Base-by-base conservation (phyloP, 92 coral and sea anemone genomes). In the Chrysogorgia sp. region DNA sequence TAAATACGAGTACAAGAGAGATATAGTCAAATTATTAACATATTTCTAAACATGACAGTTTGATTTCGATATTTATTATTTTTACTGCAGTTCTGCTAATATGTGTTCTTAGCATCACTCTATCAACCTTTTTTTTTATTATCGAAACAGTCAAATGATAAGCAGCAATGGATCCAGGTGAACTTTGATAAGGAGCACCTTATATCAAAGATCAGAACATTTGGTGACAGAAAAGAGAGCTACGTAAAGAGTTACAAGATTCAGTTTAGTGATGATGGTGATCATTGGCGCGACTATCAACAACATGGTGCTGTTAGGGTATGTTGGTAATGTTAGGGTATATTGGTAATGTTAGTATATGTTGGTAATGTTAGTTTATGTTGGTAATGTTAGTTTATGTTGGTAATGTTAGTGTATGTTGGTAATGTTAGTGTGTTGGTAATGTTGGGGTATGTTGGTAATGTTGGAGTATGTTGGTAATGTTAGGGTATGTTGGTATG, bases 161-260 rank as follows among this genome's bases (percentile, higher is more conserved):
- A 13, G 55, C 7, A 10, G 3, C 79, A 53, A 21, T 72, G 65
- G 65, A 20, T 72, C 22, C 79, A 72, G 34, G 58, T 72, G 14
- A 53, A 26, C 34, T 72, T 72, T 34, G 79, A 72, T 37, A 55
- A 33, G 10, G 79, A 53, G 23, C 5, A n/a, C 31, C 48, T 52
- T 6, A 55, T 72, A 26, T 52, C 79, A 33, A 58, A 34, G 34
- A 32, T 72, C 2, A 53, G 79, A 56, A 72, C 79, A 35, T 72
- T 56, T n/a, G 79, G 79, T 1, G 66, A 72, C 21, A 34, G 67
- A 41, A 23, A 71, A 0, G 91, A 83, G 3, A 86, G 81, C 12
- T 91, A 77, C 58, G 89, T 89, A 58, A 91, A 62, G 13, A 89
- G 56, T 23, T 91, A 91, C 80, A 58, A 64, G n/a, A 77, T 91